Conservation (phyloP, 2,888 invertebrate genomes). For the Neoitamus cyanurus region DNA sequence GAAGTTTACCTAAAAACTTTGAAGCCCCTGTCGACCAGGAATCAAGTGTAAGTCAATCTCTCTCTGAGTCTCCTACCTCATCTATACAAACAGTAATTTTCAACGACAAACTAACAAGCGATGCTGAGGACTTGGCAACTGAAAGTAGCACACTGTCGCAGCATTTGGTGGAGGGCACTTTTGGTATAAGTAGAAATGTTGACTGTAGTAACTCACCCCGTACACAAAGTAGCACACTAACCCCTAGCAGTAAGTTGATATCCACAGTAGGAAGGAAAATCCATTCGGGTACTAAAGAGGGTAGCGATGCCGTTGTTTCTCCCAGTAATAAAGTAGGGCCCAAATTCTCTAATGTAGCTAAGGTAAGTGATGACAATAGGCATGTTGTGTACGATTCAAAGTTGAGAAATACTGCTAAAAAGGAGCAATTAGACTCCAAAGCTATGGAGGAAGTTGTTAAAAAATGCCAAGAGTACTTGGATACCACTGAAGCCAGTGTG, state of each 20-base stretch:
- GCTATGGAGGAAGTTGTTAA: conserved; percentile 20
- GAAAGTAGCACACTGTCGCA: not conserved
- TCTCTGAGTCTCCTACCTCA: conserved; percentile 49
- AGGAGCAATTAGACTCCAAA: not conserved
- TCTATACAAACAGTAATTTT: conserved; percentile 66
- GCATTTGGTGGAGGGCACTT: conserved; percentile 39
- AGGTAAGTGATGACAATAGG: not conserved
- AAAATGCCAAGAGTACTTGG: conserved; percentile 27
- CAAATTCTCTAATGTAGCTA: not conserved
- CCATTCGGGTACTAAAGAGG: not conserved
- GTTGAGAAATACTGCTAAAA: not conserved
- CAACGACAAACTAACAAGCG: conserved; percentile 70
- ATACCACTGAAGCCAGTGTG: not conserved
- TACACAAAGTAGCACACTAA: conserved; percentile 2
- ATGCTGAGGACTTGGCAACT: conserved; percentile 54
- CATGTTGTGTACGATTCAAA: conserved; percentile 31
- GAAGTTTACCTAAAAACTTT: not conserved
- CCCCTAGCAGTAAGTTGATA: not conserved
- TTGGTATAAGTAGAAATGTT: conserved; percentile 14
- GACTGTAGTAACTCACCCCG: not conserved
- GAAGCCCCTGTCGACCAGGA: conserved; percentile 51
- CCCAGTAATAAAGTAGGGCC: not conserved
- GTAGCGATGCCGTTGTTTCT: not conserved
- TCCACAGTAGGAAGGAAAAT: not conserved
- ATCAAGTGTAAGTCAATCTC: conserved; percentile 53